These are phyloP conservation scores for Lasioglossum figueresi DNA, from an alignment of 2,888 invertebrate species.

Conservation along the genomic window DNA sequence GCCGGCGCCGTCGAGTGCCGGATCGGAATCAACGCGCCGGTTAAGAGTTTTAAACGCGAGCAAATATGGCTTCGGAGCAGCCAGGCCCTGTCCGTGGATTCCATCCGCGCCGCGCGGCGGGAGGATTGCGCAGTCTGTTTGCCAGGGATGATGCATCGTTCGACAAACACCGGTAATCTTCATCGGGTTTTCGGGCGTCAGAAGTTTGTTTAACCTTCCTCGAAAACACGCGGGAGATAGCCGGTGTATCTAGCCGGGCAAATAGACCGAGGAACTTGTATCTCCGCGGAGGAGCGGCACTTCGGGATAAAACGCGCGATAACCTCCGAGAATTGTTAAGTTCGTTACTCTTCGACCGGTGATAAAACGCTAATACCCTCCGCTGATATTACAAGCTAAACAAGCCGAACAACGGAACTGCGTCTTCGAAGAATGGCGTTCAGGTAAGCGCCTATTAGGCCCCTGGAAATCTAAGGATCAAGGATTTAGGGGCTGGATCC, in stretches of 20 bases:
- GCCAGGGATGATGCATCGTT: conserved; percentile 61
- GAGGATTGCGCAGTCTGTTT: conserved; percentile 50
- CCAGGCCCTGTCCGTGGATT: conserved; percentile 10
- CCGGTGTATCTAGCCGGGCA: conserved; percentile 50
- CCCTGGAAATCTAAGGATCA: not conserved
- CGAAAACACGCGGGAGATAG: conserved; percentile 59
- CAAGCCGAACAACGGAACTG: not conserved
- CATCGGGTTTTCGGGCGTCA: conserved; percentile 43
- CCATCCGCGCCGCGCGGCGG: conserved; percentile 13
- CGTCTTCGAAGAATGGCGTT: not conserved
- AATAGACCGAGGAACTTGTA: conserved; percentile 56
- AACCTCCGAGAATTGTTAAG: conserved; percentile 34
- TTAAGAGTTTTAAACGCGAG: conserved; percentile 44
- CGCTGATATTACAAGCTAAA: not conserved
- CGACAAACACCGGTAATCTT: conserved; percentile 60
- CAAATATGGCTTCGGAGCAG: conserved; percentile 29
- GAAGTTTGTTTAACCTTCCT: conserved; percentile 58
- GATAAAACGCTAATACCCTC: conserved; percentile 27
- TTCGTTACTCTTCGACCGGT: conserved; percentile 40
- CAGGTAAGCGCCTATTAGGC: not conserved
- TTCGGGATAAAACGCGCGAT: conserved; percentile 43
- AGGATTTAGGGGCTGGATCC: not conserved
- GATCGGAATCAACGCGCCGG: conserved; percentile 21
- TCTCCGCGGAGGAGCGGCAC: conserved; percentile 20
- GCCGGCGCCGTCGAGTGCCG: not conserved